phyloP scores from a whole-genome alignment of 2,888 invertebrate genomes.

The Tillus elongatus region DNA sequence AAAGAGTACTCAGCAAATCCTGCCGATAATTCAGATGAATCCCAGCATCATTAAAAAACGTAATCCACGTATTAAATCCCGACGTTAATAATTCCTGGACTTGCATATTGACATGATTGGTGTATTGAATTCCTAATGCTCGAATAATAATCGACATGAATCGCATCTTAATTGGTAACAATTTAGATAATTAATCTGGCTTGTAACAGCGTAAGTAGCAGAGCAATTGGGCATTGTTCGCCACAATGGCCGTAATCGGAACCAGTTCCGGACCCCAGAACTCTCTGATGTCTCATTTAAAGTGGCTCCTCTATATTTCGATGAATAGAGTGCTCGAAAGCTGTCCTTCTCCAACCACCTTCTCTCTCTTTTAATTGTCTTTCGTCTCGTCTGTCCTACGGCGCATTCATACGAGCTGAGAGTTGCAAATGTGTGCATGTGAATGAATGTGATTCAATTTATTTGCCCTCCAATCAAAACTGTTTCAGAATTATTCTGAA shows the following conservation, averaged over 20 bases:
- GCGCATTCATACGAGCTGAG: too few species aligned
- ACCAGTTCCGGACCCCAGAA: slow-evolving; percentile 39
- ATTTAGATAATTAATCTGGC: slow-evolving; percentile 46
- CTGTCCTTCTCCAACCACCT: not conserved
- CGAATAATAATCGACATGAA: slow-evolving; percentile 42
- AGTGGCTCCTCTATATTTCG: slow-evolving; percentile 24
- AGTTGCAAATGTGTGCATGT: too few species aligned
- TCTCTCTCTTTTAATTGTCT: slow-evolving; percentile 3
- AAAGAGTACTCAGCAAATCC: too few species aligned
- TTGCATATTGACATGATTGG: not conserved
- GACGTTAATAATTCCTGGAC: not conserved
- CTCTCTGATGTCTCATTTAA: slow-evolving; percentile 38
- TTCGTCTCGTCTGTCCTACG: too few species aligned
- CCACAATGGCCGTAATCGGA: slow-evolving; percentile 43
- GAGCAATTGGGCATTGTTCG: slow-evolving; percentile 43
- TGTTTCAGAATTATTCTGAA: too few species aligned
- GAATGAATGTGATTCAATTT: too few species aligned
- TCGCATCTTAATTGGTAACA: slow-evolving; percentile 50
- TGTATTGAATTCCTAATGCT: slow-evolving; percentile 23
- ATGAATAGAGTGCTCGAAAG: not conserved
- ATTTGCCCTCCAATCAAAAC: too few species aligned
- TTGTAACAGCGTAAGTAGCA: slow-evolving; percentile 40
- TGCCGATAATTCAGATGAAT: too few species aligned
- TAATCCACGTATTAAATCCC: too few species aligned
- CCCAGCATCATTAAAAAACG: too few species aligned